phyloP scores from a whole-genome alignment of 2,888 invertebrate species.

The Agrotis ipsilon region DNA sequence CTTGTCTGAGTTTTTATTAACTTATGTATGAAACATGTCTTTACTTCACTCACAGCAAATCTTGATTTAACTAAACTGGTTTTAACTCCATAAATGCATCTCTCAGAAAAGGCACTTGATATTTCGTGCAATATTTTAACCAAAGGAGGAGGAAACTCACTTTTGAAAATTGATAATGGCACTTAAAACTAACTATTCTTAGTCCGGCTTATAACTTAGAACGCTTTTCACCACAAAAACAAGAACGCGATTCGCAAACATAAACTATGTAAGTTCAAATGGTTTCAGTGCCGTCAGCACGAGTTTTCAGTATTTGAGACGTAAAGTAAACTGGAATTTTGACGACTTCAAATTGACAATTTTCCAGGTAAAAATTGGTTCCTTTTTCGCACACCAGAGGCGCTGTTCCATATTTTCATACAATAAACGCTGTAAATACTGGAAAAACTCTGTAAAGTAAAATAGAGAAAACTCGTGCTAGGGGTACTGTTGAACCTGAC shows the following conservation, averaged over 20 bases:
- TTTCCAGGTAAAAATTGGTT: too few relatives aligned
- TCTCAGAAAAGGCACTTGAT: background rate
- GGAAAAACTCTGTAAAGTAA: too few relatives aligned
- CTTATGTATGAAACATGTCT: background rate
- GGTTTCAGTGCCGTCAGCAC: too few relatives aligned
- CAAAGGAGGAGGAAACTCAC: background rate
- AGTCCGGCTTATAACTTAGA: constrained; percentile 8
- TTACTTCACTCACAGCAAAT: background rate
- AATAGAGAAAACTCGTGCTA: too few relatives aligned
- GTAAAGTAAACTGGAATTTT: too few relatives aligned
- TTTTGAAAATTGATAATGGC: constrained; percentile 17
- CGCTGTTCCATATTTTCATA: too few relatives aligned
- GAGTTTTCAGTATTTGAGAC: too few relatives aligned
- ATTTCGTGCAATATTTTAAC: background rate
- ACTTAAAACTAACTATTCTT: constrained; percentile 15
- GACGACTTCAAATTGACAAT: too few relatives aligned
- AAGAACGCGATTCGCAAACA: background rate
- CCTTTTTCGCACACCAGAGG: too few relatives aligned
- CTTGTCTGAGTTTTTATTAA: background rate
- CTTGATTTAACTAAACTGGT: background rate
- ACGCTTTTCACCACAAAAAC: background rate
- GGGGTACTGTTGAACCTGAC: too few relatives aligned
- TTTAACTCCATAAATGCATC: background rate
- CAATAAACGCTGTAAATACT: too few relatives aligned
- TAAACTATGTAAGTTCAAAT: too few relatives aligned